Conservation (phyloP, 2,113 vertebrate genomes). For the Campylomormyrus numenius region DNA sequence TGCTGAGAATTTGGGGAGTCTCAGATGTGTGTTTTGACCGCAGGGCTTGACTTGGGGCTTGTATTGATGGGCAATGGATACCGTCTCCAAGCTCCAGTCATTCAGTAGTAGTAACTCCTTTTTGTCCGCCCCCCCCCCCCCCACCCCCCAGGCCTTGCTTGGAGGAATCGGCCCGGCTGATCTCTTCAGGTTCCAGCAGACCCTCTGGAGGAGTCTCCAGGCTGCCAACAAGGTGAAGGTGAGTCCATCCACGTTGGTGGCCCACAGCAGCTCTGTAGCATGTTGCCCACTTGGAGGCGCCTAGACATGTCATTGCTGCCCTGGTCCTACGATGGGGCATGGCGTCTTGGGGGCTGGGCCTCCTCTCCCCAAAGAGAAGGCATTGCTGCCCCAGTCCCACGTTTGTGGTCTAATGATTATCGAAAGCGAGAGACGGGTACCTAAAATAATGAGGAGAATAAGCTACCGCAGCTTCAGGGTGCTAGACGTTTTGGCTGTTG, state of each 20-base stretch:
- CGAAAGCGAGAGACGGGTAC: background rate
- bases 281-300: background rate
- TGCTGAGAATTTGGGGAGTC: background rate
- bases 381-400: background rate
- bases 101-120: background rate
- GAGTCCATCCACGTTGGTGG: slow-evolving; percentile 1
- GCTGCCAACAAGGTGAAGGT: slow-evolving; percentile 47
- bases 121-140: background rate
- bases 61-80: background rate
- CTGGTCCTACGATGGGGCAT: background rate
- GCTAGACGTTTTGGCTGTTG: background rate
- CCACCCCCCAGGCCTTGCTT: slow-evolving; percentile 42
- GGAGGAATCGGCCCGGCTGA: slow-evolving; percentile 42
- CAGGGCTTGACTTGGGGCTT: background rate
- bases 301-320: background rate
- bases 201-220: slow-evolving; percentile 45
- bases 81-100: background rate
- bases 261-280: no score
- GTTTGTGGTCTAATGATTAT: background rate
- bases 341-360: background rate
- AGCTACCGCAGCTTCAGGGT: background rate
- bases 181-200: slow-evolving; percentile 42
- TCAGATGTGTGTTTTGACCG: background rate
- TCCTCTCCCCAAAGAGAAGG: background rate
- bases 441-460: background rate